Evolutionary conservation across 2,113 vertebrate species (phyloP).

Genomic region (Plectropomus leopardus): DNA sequence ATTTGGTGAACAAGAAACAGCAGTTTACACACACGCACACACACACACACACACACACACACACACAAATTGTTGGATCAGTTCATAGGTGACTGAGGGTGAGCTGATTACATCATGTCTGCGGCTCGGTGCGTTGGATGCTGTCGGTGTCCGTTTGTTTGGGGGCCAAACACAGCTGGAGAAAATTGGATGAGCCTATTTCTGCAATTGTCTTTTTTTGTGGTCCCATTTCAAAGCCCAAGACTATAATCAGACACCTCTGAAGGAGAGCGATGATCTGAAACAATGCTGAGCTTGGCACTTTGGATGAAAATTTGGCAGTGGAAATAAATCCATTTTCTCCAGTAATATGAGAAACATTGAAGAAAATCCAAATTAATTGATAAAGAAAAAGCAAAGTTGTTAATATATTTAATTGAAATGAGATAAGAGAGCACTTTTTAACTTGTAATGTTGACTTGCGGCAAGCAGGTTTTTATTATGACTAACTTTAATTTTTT

Average conservation of each 20-base stretch:
- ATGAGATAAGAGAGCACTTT: too few relatives aligned
- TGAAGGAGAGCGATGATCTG: background rate
- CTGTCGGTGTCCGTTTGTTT: conserved; percentile 11
- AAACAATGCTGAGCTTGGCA: background rate
- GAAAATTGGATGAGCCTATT: conserved; percentile 6
- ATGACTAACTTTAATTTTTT: background rate
- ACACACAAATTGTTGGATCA: conserved; percentile 16
- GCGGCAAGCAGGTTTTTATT: too few relatives aligned
- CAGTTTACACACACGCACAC: background rate
- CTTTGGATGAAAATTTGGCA: background rate
- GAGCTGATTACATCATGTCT: conserved; percentile 28
- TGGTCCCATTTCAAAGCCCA: conserved; percentile 16
- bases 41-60: background rate
- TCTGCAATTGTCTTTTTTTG: conserved; percentile 31
- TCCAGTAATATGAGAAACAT: background rate
- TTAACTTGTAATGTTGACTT: too few relatives aligned
- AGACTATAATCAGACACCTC: conserved; percentile 26
- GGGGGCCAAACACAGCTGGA: conserved; percentile 18
- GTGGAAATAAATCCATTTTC: background rate
- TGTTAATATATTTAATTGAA: background rate
- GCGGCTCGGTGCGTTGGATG: conserved; percentile 18
- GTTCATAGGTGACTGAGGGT: conserved; percentile 9
- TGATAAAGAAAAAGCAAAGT: too few relatives aligned
- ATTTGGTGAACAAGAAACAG: conserved; percentile 9
- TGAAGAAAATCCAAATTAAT: too few relatives aligned